Evolutionary conservation across 1,140 invertebrate genomes (phyloP), one percentile per base, ranked within the genome.

Genomic region (Drosophila teissieri): DNA sequence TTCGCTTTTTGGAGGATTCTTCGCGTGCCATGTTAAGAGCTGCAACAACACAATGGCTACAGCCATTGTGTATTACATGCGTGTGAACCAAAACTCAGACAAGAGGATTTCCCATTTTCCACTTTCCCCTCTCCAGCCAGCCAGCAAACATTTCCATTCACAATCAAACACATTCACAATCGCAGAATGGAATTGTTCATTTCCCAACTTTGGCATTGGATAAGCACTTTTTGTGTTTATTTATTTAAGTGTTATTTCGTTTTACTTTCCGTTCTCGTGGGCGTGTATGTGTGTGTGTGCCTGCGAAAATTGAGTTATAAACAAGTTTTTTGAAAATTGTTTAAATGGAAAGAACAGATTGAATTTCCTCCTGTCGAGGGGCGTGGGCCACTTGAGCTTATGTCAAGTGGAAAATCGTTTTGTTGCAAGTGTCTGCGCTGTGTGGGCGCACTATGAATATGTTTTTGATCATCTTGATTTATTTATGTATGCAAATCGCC

Each of bases 351-450:
- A 78, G 78, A 88, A 77, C 83, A 88, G 83, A 88, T 88, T 88
- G 83, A 86, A 83, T 86, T 83, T 83, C 70, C 83, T 65, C 31
- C 53, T 44, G 54, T 17, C 27, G 34, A 56, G 52, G 55, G 67
- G 69, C 64, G 74, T 63, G 62, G 85, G 83, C 76, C 84, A 89
- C 84, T 88, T 88, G 76, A 88, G 84, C 84, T 80, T 74, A 84
- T 88, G 84, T 88, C 84, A 89, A 88, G 84, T 88, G 84, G 84
- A 88, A 88, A 88, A 88, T 88, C 84, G 84, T 89, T 88, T 88
- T 89, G 84, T 88, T 88, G 67, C 70, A 48, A 17, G 34, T 31
- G 72, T 45, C 58, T 68, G 67, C 45, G 69, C 24, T 65, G 55
- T 57, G 72, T 44, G 72, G 42, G 70, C 44, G 75, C 48, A 31